Evolutionary conservation across 2,888 invertebrate genomes (phyloP).

Genomic region (Saturnia japonica): DNA sequence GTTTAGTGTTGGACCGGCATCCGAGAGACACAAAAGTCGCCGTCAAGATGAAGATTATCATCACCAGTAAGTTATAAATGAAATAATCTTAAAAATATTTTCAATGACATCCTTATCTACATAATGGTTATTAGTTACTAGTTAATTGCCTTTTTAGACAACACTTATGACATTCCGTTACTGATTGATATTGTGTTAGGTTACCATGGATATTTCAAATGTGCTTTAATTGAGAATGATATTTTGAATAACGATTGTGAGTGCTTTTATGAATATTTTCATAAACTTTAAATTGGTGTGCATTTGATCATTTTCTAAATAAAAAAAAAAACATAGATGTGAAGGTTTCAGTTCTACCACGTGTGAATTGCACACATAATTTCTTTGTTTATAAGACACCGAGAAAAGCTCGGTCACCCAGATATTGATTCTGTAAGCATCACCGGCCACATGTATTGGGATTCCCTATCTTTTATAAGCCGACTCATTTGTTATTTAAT

Average conservation of each 20-base stretch:
- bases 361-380: too few relatives aligned
- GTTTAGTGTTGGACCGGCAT: conserved; percentile 47
- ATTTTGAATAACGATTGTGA: too few relatives aligned
- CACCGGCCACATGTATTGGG: conserved; percentile 11
- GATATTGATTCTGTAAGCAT: conserved; percentile 13
- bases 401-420: too few relatives aligned
- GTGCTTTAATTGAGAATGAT: too few relatives aligned
- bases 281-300: too few relatives aligned
- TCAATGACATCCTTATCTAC: not conserved
- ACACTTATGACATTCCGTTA: not conserved
- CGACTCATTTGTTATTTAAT: conserved; percentile 18
- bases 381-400: too few relatives aligned
- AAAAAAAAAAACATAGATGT: too few relatives aligned
- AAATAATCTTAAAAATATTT: not conserved
- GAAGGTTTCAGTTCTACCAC: too few relatives aligned
- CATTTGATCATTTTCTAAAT: too few relatives aligned
- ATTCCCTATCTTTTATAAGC: conserved; percentile 24
- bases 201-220: too few relatives aligned
- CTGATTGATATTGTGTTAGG: not conserved
- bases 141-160: not conserved
- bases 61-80: conserved; percentile 31
- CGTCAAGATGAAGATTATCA: conserved; percentile 29
- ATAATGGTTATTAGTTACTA: not conserved
- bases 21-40: conserved; percentile 30
- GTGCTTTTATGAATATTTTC: too few relatives aligned